These are phyloP conservation scores for Brachyalestes nurse DNA, from an alignment of 2,797 vertebrate genomes.

Conservation along the genomic window DNA sequence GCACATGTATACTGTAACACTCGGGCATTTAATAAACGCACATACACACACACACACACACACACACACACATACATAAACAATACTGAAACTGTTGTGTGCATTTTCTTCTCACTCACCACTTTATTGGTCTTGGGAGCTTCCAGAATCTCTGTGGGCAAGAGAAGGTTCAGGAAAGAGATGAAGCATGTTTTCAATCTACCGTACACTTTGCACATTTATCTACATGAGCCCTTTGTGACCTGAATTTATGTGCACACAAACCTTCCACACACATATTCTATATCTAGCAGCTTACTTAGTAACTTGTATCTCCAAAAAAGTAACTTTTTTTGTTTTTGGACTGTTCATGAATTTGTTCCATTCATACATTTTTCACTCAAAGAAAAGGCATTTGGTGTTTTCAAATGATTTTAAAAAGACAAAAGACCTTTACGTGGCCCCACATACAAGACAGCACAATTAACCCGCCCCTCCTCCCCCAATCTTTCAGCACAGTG, in stretches of 20 bases:
- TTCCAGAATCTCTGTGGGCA: constrained; percentile 84
- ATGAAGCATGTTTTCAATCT: background rate
- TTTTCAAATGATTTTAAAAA: too few species aligned
- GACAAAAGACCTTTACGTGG: too few species aligned
- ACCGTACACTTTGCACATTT: background rate
- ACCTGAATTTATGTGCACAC: background rate
- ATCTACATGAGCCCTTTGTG: background rate
- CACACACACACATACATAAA: constrained; percentile 3
- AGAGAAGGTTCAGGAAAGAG: constrained; percentile 38
- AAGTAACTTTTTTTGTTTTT: too few species aligned
- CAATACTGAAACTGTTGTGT: background rate
- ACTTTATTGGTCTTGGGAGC: constrained; percentile 86
- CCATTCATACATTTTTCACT: too few species aligned
- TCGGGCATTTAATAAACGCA: background rate
- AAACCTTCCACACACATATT: background rate
- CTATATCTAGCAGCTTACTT: too few species aligned
- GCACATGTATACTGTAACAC: background rate
- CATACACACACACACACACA: constrained; percentile 4
- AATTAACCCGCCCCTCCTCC: too few species aligned
- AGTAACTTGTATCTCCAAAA: too few species aligned
- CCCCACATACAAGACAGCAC: too few species aligned
- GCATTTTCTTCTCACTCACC: constrained; percentile 80
- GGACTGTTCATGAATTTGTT: too few species aligned
- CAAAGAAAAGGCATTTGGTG: too few species aligned
- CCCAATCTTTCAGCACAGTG: too few species aligned